Percentiles rank a stretch among this genome's conserved stretches.
phyloP scores from a whole-genome alignment of 2,113 vertebrate genomes.

The Catharus fuscescens region DNA sequence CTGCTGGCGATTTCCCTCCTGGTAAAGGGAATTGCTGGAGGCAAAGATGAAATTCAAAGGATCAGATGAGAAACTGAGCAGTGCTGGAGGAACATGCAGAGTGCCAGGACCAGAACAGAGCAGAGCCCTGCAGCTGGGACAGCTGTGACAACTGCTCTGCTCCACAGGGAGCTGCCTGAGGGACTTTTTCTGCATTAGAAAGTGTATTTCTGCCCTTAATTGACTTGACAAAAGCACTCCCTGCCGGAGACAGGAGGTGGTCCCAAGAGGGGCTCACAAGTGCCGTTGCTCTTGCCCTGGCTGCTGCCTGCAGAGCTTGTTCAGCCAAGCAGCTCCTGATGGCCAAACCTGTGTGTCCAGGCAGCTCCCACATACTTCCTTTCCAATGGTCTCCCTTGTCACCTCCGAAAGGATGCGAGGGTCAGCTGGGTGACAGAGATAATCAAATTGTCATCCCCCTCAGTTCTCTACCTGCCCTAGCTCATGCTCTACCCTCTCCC shows the following conservation, averaged over 20 bases:
- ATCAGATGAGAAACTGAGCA: not conserved
- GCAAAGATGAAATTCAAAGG: not conserved
- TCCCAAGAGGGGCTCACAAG: not conserved
- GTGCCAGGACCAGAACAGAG: not conserved
- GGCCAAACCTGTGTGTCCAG: not conserved
- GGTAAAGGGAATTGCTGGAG: not conserved
- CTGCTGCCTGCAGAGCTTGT: not conserved
- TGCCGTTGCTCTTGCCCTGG: accelerated
- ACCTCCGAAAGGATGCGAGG: not conserved
- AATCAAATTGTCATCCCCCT: too few relatives aligned
- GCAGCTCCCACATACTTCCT: not conserved
- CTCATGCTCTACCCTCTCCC: accelerated
- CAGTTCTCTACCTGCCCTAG: not conserved
- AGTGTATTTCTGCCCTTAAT: not conserved
- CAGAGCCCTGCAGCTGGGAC: not conserved
- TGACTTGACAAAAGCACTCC: not conserved
- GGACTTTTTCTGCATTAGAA: not conserved
- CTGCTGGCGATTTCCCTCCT: not conserved
- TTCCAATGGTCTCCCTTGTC: not conserved
- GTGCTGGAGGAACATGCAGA: not conserved
- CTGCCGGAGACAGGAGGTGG: accelerated
- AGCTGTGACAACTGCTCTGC: not conserved
- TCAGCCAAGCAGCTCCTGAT: not conserved
- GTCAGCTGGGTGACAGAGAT: not conserved
- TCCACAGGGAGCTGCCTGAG: not conserved